Percentiles rank a stretch among this genome's conserved stretches.
Conservation (phyloP, 2,113 vertebrate genomes). For the Ammodytes marinus region DNA sequence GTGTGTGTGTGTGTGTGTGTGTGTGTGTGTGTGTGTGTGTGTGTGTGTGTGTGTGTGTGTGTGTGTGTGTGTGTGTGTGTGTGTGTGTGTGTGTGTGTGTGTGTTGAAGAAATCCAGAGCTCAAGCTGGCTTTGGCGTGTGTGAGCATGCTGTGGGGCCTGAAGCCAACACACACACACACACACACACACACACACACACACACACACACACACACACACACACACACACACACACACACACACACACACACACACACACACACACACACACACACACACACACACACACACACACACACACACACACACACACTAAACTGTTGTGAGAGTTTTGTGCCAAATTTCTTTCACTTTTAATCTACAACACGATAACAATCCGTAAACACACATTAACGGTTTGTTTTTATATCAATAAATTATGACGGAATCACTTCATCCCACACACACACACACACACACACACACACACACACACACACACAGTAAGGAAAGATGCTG, state of each 20-base stretch:
- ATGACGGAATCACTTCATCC: not conserved
- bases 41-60: constrained; percentile 25
- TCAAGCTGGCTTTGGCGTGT: constrained; percentile 53
- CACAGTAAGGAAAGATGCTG: not conserved
- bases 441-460: not conserved
- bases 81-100: constrained; percentile 12
- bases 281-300: constrained; percentile 32
- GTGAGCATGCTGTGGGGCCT: constrained; percentile 31
- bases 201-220: constrained; percentile 21
- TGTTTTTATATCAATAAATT: constrained; percentile 1
- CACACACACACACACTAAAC: not conserved
- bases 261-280: not conserved
- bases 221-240: constrained; percentile 19
- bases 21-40: not conserved
- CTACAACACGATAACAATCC: not conserved
- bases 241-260: constrained; percentile 24
- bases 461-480: not conserved
- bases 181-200: constrained; percentile 33
- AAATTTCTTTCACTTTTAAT: not conserved
- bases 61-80: constrained; percentile 21
- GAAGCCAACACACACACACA: constrained; percentile 25
- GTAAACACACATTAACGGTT: not conserved
- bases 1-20: constrained; percentile 17
- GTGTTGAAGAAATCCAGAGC: not conserved
- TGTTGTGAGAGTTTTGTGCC: not conserved